Evolutionary conservation across 1,140 invertebrate species (phyloP).

Genomic region (Rhynchophorus ferrugineus): DNA sequence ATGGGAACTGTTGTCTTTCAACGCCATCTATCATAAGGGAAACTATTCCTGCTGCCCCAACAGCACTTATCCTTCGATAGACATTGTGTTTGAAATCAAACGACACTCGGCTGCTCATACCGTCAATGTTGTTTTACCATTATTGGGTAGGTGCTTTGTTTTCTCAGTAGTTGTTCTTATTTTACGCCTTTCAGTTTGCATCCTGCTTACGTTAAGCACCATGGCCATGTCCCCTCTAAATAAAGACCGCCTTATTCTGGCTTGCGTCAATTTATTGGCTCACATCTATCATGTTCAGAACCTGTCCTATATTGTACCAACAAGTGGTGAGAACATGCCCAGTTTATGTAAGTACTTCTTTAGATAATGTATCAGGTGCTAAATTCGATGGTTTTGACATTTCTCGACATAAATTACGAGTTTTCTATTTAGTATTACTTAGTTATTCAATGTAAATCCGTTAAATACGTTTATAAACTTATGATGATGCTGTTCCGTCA

Average conservation of each 20-base stretch:
- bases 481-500: too few species aligned
- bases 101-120: conserved; percentile 39
- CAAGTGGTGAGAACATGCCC: conserved; percentile 34
- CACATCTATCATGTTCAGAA: conserved; percentile 43
- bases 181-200: conserved; percentile 41
- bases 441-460: too few species aligned
- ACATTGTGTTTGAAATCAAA: conserved; percentile 41
- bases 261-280: conserved; percentile 42
- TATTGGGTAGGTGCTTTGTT: conserved; percentile 39
- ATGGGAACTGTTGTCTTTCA: conserved; percentile 38
- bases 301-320: conserved; percentile 41
- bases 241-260: conserved; percentile 41
- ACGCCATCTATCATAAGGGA: conserved; percentile 29
- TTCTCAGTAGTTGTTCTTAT: conserved; percentile 1
- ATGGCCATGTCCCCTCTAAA: conserved; percentile 43
- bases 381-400: too few species aligned
- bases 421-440: too few species aligned
- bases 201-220: conserved; percentile 42
- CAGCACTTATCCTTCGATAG: conserved; percentile 43
- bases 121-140: conserved; percentile 41
- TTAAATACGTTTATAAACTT: too few species aligned
- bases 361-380: too few species aligned
- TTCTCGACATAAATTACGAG: too few species aligned
- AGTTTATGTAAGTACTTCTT: conserved; percentile 25
- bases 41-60: conserved; percentile 42